A percentile compares a stretch with the other conserved stretches of the same genome.
phyloP scores from a whole-genome alignment of 2,888 invertebrate genomes.

The Cyrtodaria siliqua region DNA sequence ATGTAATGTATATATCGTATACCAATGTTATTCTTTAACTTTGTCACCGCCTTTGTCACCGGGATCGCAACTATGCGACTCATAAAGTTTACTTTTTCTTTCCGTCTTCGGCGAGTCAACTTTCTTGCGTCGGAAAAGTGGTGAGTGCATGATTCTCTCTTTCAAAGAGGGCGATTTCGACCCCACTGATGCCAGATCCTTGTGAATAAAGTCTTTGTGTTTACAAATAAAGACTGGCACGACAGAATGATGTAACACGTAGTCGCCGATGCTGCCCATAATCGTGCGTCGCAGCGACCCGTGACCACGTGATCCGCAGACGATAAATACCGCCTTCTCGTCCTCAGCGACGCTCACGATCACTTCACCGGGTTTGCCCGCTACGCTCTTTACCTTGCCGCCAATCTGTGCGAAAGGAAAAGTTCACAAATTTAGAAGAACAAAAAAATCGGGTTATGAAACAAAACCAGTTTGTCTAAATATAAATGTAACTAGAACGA shows the following conservation, averaged over 20 bases:
- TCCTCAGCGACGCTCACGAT: conserved; percentile 68
- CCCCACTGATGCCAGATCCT: conserved; percentile 11
- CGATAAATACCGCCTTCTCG: conserved; percentile 66
- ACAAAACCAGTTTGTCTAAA: too few species aligned
- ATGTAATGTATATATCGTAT: too few species aligned
- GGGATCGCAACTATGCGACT: too few species aligned
- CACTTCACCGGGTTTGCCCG: conserved; percentile 72
- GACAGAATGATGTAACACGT: conserved; percentile 71
- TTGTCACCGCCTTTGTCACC: too few species aligned
- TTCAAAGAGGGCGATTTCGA: conserved; percentile 47
- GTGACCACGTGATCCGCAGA: conserved; percentile 73
- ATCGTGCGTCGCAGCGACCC: conserved; percentile 69
- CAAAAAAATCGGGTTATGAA: too few species aligned
- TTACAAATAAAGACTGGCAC: conserved; percentile 72
- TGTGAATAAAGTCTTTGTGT: conserved; percentile 57
- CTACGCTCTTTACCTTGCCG: conserved; percentile 69
- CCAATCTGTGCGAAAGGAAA: conserved; percentile 51
- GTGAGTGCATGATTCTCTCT: conserved; percentile 52
- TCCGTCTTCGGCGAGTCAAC: conserved; percentile 42
- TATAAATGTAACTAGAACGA: too few species aligned
- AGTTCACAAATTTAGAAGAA: too few species aligned
- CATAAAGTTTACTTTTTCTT: conserved; percentile 11
- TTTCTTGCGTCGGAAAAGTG: conserved; percentile 47
- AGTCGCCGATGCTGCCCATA: conserved; percentile 74
- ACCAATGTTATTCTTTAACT: too few species aligned